phyloP scores from a whole-genome alignment of 2,113 vertebrate species.

The Amazona guildingii region DNA sequence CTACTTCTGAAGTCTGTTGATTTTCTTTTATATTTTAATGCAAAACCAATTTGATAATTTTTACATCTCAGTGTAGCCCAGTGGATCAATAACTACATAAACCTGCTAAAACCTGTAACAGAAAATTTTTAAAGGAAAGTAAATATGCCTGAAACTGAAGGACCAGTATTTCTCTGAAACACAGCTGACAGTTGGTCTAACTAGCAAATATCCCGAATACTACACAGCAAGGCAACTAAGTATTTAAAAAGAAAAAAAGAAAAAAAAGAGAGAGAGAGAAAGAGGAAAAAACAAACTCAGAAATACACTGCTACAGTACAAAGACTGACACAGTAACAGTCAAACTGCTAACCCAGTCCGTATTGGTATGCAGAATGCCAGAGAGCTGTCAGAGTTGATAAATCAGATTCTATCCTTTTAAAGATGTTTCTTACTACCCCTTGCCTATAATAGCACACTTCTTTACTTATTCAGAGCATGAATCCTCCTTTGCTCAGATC shows the following conservation, averaged over 20 bases:
- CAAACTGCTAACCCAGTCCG: not conserved
- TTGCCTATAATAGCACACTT: slow-evolving; percentile 27
- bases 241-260: too few relatives aligned
- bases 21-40: not conserved
- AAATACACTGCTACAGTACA: not conserved
- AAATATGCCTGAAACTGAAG: not conserved
- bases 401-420: slow-evolving; percentile 22
- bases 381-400: slow-evolving; percentile 32
- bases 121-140: not conserved
- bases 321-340: not conserved
- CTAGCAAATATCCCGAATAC: not conserved
- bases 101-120: not conserved
- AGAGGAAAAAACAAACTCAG: not conserved
- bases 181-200: not conserved
- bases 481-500: slow-evolving; percentile 47
- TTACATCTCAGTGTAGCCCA: not conserved
- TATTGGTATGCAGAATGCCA: not conserved
- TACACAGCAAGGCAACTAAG: not conserved
- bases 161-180: not conserved
- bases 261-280: accelerated
- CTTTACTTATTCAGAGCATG: slow-evolving; percentile 65
- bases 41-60: not conserved
- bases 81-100: not conserved
- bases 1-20: not conserved
- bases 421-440: slow-evolving; percentile 18